Evolutionary conservation across 2,797 vertebrate genomes (phyloP).

Genomic region (Gymnocypris eckloni): DNA sequence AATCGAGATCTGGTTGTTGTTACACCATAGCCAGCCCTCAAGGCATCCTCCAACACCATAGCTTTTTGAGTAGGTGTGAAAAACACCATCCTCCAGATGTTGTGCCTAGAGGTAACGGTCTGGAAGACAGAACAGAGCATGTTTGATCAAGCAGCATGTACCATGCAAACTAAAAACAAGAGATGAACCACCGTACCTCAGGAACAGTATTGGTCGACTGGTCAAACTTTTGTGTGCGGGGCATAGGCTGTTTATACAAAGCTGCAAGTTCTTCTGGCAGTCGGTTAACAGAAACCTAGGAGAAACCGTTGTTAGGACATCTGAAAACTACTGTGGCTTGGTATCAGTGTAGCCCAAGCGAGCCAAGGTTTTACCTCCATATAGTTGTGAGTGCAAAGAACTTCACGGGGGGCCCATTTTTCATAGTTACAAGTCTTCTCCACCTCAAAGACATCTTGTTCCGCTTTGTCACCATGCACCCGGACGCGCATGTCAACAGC

Average conservation of each 20-base stretch:
- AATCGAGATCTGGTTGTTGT: slow-evolving; percentile 74
- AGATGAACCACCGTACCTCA: slow-evolving; percentile 49
- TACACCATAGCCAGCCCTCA: slow-evolving; percentile 78
- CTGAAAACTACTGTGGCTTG: neutral
- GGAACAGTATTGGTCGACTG: slow-evolving; percentile 17
- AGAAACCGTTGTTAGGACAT: neutral
- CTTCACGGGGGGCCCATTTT: slow-evolving; percentile 76
- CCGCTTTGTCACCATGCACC: slow-evolving; percentile 61
- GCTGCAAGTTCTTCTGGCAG: slow-evolving; percentile 30
- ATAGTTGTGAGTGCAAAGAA: slow-evolving; percentile 83
- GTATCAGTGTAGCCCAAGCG: neutral
- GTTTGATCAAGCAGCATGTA: neutral
- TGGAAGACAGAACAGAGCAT: slow-evolving; percentile 2
- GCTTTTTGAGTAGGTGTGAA: slow-evolving; percentile 74
- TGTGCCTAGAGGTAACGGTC: slow-evolving; percentile 51
- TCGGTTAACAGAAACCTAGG: slow-evolving; percentile 72
- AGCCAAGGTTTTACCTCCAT: slow-evolving; percentile 79
- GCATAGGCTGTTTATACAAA: slow-evolving; percentile 16
- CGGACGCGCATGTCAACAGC: slow-evolving; percentile 72
- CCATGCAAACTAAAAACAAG: neutral
- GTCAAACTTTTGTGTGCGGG: slow-evolving; percentile 7
- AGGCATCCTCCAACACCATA: slow-evolving; percentile 76
- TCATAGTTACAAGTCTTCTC: slow-evolving; percentile 73
- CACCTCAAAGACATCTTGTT: slow-evolving; percentile 68
- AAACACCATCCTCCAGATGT: slow-evolving; percentile 84